These are phyloP conservation scores for Acanthiza pusilla DNA, from an alignment of 2,797 vertebrate species.

Conservation along the genomic window DNA sequence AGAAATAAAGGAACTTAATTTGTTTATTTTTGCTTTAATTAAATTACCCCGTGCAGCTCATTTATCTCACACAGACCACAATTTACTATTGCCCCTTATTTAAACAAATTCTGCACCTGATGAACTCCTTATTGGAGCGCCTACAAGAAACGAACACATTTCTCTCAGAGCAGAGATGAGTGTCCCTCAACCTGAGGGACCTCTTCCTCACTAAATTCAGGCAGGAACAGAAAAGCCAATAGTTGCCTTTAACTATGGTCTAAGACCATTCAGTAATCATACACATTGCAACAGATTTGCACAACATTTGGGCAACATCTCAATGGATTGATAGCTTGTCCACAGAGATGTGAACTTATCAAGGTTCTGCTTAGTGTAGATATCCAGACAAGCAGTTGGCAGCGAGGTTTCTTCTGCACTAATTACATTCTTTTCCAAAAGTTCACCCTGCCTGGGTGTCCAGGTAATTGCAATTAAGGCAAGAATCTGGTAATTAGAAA, in stretches of 20 bases:
- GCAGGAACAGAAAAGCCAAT: not conserved
- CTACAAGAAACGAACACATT: not conserved
- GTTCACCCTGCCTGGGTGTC: constrained; percentile 78
- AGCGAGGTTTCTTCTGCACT: constrained; percentile 72
- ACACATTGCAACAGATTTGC: not conserved
- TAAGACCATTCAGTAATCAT: not conserved
- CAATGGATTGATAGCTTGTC: constrained; percentile 12
- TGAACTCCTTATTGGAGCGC: not conserved
- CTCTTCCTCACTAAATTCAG: not conserved
- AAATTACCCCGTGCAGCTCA: not conserved
- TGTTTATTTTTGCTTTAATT: constrained; percentile 12
- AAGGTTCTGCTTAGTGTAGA: constrained; percentile 39
- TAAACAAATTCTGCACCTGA: not conserved
- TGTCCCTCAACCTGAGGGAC: too few species aligned
- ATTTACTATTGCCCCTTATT: not conserved
- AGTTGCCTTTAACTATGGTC: not conserved
- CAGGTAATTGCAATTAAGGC: constrained; percentile 83
- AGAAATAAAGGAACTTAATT: not conserved
- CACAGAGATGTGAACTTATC: constrained; percentile 58
- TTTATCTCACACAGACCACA: not conserved
- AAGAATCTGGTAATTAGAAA: constrained; percentile 80
- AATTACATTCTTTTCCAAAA: constrained; percentile 80
- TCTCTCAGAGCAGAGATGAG: not conserved
- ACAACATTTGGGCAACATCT: not conserved
- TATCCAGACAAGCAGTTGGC: constrained; percentile 66